Conservation (phyloP, 2,797 vertebrate species). For the Manis pentadactyla region DNA sequence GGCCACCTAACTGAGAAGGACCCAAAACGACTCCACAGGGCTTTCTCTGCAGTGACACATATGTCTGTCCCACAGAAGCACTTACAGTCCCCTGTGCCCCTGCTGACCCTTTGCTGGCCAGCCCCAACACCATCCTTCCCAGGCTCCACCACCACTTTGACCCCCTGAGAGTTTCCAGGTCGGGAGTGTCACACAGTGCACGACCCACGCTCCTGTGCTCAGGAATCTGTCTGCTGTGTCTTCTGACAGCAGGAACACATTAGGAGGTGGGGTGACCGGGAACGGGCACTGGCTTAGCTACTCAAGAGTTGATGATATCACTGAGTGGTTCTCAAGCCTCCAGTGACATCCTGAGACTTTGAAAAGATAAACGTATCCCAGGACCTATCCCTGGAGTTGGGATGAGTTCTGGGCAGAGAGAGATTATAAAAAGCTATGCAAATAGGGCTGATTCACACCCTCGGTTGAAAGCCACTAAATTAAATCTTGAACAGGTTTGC, state of each 20-base stretch:
- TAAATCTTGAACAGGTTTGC: background rate
- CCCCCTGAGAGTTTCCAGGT: background rate
- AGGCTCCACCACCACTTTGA: no score
- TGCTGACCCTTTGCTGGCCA: background rate
- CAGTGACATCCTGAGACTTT: background rate
- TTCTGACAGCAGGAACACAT: background rate
- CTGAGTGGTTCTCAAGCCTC: background rate
- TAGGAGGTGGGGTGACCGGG: rapidly evolving
- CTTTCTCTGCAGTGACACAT: background rate
- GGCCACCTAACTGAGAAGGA: background rate
- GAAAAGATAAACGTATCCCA: background rate
- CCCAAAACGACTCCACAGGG: background rate
- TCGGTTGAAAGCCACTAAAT: background rate
- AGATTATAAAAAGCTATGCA: background rate
- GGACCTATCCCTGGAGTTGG: background rate
- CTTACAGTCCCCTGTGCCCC: rapidly evolving
- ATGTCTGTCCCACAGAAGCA: rapidly evolving
- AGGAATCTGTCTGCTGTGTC: background rate
- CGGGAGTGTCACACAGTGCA: background rate
- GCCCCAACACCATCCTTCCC: background rate
- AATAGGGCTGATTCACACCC: background rate
- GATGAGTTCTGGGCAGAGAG: background rate
- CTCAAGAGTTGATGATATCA: background rate
- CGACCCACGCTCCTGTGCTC: background rate
- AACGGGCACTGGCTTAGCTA: background rate